Evolutionary conservation across 2,888 invertebrate species (phyloP).

Genomic region (Tipula vernalis): DNA sequence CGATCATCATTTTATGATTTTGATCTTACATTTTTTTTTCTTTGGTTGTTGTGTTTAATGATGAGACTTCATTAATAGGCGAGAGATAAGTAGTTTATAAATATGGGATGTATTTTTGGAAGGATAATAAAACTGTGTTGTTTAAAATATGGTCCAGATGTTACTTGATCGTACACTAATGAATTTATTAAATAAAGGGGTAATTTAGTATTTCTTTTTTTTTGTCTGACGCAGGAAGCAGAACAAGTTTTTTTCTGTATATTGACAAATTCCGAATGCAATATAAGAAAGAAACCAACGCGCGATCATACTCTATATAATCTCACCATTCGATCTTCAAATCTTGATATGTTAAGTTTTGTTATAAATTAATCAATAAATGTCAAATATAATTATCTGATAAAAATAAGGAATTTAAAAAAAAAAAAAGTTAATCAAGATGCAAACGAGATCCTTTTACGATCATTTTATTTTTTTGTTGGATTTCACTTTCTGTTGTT

Average conservation of each 20-base stretch:
- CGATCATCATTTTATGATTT: not conserved
- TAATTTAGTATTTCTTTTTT: not conserved
- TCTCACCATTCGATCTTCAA: not conserved
- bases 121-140: not conserved
- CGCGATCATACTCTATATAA: not conserved
- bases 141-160: not conserved
- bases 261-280: not conserved
- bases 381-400: conserved; percentile 4
- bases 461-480: not conserved
- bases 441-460: not conserved
- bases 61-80: not conserved
- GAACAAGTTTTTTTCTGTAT: not conserved
- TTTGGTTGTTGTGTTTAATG: not conserved
- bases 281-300: not conserved
- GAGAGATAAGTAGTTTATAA: not conserved
- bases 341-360: not conserved
- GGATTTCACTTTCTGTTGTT: not conserved
- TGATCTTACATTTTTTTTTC: not conserved
- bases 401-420: not conserved
- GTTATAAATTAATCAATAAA: not conserved
- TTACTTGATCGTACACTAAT: not conserved
- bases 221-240: not conserved
- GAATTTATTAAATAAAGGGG: not conserved
- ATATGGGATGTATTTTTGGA: not conserved
- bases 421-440: not conserved